These are phyloP conservation scores for Xanthorhoe designata DNA, from an alignment of 2,888 invertebrate genomes.

Conservation along the genomic window DNA sequence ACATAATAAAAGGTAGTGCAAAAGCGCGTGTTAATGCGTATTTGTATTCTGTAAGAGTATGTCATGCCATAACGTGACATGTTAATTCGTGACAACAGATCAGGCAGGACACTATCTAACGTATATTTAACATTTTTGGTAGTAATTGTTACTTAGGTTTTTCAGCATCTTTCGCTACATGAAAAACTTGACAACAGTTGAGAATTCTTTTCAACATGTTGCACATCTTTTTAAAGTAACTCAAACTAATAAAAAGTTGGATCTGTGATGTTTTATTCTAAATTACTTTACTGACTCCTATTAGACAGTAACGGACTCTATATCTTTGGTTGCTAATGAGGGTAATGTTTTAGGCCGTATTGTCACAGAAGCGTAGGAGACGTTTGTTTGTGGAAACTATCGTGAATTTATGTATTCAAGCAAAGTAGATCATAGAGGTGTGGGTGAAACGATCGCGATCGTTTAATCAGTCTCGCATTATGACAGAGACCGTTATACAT, in stretches of 20 bases:
- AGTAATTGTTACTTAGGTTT: no score
- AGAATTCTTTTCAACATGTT: no score
- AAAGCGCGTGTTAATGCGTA: not conserved
- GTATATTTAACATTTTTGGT: no score
- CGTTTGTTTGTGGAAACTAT: conserved; percentile 5
- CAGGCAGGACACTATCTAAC: no score
- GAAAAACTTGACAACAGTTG: no score
- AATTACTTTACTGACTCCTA: no score
- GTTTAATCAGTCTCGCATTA: conserved; percentile 52
- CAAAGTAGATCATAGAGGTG: conserved; percentile 45
- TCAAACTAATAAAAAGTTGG: no score
- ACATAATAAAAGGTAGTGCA: conserved; percentile 13
- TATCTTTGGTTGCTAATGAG: not conserved
- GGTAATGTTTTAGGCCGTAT: not conserved
- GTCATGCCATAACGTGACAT: no score
- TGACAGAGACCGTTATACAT: conserved; percentile 68
- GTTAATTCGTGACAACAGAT: no score
- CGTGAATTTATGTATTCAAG: conserved; percentile 18
- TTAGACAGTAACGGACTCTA: not conserved
- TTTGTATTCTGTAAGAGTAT: not conserved
- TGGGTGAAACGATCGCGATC: conserved; percentile 52
- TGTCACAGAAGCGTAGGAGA: not conserved
- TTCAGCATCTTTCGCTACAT: no score
- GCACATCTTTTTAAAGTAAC: no score
- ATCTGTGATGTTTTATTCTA: no score